phyloP scores from a whole-genome alignment of 2,797 vertebrate species.

The Chiloscyllium punctatum region DNA sequence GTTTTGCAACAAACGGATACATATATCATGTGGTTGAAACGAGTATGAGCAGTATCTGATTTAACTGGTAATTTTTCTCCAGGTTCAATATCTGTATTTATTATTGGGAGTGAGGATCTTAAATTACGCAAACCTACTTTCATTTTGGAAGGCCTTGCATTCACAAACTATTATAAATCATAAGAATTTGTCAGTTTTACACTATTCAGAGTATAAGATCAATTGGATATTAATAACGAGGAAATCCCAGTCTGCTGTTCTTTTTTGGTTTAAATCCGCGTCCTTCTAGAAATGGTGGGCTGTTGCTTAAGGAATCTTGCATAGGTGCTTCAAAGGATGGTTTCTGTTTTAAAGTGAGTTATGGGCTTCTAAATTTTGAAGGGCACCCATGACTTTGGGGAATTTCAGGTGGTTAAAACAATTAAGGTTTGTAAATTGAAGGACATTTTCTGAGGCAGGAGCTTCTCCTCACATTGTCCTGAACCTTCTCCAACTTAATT shows the following conservation, averaged over 20 bases:
- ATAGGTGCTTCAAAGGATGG: neutral
- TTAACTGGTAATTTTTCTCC: neutral
- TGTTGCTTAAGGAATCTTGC: neutral
- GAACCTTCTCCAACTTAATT: neutral
- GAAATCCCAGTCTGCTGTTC: neutral
- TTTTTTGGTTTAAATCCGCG: neutral
- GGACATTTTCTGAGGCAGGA: neutral
- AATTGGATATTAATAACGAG: neutral
- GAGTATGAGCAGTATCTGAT: neutral
- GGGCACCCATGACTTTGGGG: neutral
- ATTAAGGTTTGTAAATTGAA: neutral
- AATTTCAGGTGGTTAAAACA: neutral
- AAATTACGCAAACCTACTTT: neutral
- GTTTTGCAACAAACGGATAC: neutral
- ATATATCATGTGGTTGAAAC: neutral
- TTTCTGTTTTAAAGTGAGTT: neutral
- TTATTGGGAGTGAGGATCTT: neutral
- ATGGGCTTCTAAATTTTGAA: neutral
- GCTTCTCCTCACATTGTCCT: neutral
- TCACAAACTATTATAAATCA: neutral
- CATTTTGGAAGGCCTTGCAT: neutral
- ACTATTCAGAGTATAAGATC: neutral
- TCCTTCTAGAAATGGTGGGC: neutral
- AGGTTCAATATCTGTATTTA: neutral
- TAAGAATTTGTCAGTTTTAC: neutral